phyloP scores from a whole-genome alignment of 2,888 invertebrate species.

The Bombylius major region DNA sequence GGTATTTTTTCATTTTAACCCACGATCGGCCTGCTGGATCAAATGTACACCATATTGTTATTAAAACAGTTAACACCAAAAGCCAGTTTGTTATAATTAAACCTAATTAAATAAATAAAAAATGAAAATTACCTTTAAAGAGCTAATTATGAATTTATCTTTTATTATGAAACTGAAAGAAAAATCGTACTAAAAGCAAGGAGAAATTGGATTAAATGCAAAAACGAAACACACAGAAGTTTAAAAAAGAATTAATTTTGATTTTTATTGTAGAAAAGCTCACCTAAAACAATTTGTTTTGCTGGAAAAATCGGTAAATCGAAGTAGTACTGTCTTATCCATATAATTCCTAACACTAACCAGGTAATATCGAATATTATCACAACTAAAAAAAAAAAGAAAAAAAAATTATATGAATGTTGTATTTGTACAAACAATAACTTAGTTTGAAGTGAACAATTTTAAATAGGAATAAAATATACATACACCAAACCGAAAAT shows the following conservation, averaged over 20 bases:
- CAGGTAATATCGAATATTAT: slow-evolving; percentile 61
- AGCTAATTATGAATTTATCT: too few relatives aligned
- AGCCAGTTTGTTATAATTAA: slow-evolving; percentile 68
- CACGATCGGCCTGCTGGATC: slow-evolving; percentile 78
- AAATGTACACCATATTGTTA: slow-evolving; percentile 76
- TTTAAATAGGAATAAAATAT: too few relatives aligned
- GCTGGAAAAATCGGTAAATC: slow-evolving; percentile 53
- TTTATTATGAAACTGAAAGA: too few relatives aligned
- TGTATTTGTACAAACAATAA: too few relatives aligned
- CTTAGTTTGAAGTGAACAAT: too few relatives aligned
- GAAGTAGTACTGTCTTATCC: slow-evolving; percentile 55
- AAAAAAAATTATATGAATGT: neutral
- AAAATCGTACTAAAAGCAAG: too few relatives aligned
- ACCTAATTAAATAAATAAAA: slow-evolving; percentile 37
- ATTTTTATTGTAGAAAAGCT: slow-evolving; percentile 17
- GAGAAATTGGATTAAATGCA: too few relatives aligned
- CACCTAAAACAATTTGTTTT: slow-evolving; percentile 64
- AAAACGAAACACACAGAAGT: too few relatives aligned
- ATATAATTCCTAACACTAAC: slow-evolving; percentile 58
- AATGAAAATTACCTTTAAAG: too few relatives aligned
- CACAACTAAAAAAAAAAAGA: slow-evolving; percentile 48
- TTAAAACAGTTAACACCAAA: slow-evolving; percentile 54
- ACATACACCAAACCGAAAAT: too few relatives aligned
- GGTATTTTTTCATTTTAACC: slow-evolving; percentile 83
- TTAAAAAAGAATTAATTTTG: too few relatives aligned